A percentile compares a stretch with the other conserved stretches of the same genome.
Evolutionary conservation across 2,888 invertebrate species (phyloP).

Genomic region (Willowsia nigromaculata): DNA sequence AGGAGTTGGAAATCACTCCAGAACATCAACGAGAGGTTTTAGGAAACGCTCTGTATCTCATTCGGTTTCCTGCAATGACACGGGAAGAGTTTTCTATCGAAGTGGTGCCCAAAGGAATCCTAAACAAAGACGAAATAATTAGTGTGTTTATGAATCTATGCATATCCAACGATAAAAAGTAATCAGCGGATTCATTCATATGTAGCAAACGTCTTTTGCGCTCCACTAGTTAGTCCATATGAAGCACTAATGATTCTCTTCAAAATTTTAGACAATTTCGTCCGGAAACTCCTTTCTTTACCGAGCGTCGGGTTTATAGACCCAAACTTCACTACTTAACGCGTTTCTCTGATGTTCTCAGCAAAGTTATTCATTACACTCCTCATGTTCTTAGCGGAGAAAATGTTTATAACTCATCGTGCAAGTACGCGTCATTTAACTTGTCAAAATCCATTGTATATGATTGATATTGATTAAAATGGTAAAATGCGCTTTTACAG

Average conservation of each 20-base stretch:
- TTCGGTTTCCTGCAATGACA: conserved; percentile 91
- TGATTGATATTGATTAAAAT: not conserved
- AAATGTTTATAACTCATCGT: conserved; percentile 74
- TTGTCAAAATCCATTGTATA: not conserved
- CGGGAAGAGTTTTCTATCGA: conserved; percentile 91
- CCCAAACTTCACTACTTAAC: conserved; percentile 77
- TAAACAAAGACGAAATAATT: conserved; percentile 89
- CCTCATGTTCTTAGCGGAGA: conserved; percentile 64
- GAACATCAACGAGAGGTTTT: conserved; percentile 87
- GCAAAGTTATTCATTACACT: conserved; percentile 75
- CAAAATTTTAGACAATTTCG: conserved; percentile 69
- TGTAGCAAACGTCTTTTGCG: too few species aligned
- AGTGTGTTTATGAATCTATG: conserved; percentile 86
- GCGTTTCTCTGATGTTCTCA: conserved; percentile 76
- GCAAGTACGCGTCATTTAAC: conserved; percentile 64
- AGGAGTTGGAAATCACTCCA: conserved; percentile 85
- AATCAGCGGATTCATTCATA: not conserved
- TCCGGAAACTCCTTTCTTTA: conserved; percentile 77
- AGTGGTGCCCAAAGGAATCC: conserved; percentile 87
- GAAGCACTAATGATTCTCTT: too few species aligned
- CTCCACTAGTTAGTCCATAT: too few species aligned
- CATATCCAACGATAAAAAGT: conserved; percentile 76
- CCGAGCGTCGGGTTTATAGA: conserved; percentile 74
- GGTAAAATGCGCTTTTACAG: conserved; percentile 80
- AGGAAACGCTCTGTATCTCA: conserved; percentile 86